Evolutionary conservation across 2,113 vertebrate genomes (phyloP).

Genomic region (Proteles cristata): DNA sequence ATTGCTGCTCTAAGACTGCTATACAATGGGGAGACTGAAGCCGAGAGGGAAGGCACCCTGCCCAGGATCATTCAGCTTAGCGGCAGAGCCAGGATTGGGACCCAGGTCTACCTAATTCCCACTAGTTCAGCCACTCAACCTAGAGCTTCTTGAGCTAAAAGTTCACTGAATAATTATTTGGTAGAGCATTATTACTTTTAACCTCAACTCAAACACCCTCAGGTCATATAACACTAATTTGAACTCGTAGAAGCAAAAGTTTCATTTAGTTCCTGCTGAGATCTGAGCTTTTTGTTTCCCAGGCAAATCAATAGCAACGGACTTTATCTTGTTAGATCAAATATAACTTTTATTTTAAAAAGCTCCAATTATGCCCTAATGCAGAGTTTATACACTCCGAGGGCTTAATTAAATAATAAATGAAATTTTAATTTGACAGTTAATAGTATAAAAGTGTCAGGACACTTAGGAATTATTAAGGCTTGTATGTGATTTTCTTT

Average conservation of each 20-base stretch:
- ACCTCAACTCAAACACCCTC: constrained; percentile 52
- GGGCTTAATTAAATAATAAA: constrained; percentile 68
- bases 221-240: constrained; percentile 58
- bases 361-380: constrained; percentile 66
- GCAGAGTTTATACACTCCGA: constrained; percentile 59
- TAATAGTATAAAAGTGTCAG: constrained; percentile 64
- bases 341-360: constrained; percentile 72
- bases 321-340: constrained; percentile 72
- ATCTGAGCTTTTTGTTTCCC: constrained; percentile 66
- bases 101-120: not conserved
- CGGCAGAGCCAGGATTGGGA: not conserved
- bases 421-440: constrained; percentile 72
- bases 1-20: not conserved
- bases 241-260: constrained; percentile 53
- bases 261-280: constrained; percentile 62
- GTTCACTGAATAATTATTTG: constrained; percentile 37
- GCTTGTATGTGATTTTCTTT: constrained; percentile 18
- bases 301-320: constrained; percentile 67
- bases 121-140: not conserved
- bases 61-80: not conserved
- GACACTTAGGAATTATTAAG: constrained; percentile 47
- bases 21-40: not conserved
- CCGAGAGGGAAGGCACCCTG: not conserved
- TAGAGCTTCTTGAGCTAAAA: constrained; percentile 20
- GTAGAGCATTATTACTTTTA: constrained; percentile 45